A percentile compares a stretch with the other conserved stretches of the same genome.
Conservation (phyloP, 2,113 vertebrate species). For the Pangasianodon hypophthalmus region DNA sequence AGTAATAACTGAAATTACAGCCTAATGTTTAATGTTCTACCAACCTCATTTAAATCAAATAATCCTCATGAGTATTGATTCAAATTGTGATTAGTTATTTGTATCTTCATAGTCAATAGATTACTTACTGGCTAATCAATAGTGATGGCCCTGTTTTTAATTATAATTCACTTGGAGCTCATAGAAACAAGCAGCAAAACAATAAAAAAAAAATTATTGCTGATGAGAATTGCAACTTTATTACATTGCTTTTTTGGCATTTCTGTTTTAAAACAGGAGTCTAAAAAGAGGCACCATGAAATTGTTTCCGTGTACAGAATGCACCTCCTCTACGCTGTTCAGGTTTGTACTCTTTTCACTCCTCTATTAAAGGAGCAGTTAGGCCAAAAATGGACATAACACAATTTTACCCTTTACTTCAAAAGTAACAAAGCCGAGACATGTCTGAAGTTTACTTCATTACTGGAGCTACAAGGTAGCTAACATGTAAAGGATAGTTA, state of each 20-base stretch:
- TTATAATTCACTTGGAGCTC: neutral
- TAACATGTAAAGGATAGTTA: neutral
- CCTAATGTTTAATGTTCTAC: too few relatives aligned
- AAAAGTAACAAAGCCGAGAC: neutral
- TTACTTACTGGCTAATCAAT: neutral
- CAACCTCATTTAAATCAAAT: neutral
- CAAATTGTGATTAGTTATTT: neutral
- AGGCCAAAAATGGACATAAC: neutral
- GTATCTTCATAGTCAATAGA: neutral
- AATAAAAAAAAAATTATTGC: neutral
- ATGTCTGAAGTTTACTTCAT: neutral
- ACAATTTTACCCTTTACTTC: neutral
- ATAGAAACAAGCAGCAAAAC: neutral
- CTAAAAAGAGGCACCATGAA: constrained; percentile 93
- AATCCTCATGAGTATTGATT: neutral
- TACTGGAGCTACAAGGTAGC: neutral
- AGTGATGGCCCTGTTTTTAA: neutral
- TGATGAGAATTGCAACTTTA: neutral
- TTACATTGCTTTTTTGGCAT: neutral
- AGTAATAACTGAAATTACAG: too few relatives aligned
- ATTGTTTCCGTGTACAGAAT: constrained; percentile 95
- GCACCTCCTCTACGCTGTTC: constrained; percentile 97
- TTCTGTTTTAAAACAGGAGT: constrained; percentile 77
- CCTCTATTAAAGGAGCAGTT: neutral
- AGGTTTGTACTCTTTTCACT: constrained; percentile 74